Evolutionary conservation across 2,888 invertebrate species (phyloP).

Genomic region (Pammene fasciana): DNA sequence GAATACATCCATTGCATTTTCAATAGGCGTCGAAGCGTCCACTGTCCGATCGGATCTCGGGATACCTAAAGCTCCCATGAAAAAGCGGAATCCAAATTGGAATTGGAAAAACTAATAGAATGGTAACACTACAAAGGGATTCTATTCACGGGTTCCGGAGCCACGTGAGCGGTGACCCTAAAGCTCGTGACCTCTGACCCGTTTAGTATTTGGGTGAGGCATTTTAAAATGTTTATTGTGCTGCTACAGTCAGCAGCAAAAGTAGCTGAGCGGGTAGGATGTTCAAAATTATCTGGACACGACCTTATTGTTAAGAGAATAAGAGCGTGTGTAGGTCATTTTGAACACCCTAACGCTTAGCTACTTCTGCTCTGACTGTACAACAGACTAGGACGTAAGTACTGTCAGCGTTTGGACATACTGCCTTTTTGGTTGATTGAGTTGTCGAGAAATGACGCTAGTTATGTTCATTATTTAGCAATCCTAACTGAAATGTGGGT

Average conservation of each 20-base stretch:
- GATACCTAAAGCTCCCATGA: constrained; percentile 48
- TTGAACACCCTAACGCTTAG: too few species aligned
- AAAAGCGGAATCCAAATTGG: constrained; percentile 60
- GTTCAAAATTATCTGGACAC: too few species aligned
- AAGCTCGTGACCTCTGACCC: constrained; percentile 44
- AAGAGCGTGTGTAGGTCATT: too few species aligned
- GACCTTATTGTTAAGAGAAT: too few species aligned
- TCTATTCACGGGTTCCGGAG: constrained; percentile 52
- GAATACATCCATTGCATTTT: not conserved
- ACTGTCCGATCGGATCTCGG: constrained; percentile 44
- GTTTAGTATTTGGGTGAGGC: constrained; percentile 34
- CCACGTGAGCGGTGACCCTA: constrained; percentile 58
- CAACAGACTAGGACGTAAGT: not conserved
- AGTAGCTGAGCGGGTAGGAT: too few species aligned
- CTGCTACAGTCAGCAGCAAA: too few species aligned
- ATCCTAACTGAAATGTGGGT: not conserved
- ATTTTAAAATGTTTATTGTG: constrained; percentile 36
- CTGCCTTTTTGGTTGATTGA: not conserved
- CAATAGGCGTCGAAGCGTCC: constrained; percentile 44
- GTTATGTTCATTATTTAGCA: too few species aligned
- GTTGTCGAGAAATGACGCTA: too few species aligned
- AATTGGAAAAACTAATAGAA: constrained; percentile 64
- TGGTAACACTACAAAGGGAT: constrained; percentile 60
- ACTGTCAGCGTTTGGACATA: not conserved
- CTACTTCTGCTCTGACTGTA: too few species aligned